phyloP scores from a whole-genome alignment of 2,113 vertebrate genomes.

The Psittacus erithacus region DNA sequence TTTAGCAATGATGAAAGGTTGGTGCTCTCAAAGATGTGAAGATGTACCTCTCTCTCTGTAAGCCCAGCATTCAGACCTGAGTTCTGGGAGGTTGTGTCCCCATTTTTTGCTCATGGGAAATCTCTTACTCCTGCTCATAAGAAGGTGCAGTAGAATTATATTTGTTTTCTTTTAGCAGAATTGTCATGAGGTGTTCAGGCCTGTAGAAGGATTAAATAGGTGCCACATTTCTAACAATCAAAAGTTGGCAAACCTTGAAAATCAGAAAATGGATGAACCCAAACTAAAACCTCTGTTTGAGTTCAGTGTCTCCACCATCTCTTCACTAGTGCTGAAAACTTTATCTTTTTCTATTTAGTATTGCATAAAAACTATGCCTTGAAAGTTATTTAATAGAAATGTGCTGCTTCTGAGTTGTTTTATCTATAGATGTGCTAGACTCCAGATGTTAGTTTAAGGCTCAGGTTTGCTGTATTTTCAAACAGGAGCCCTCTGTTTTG shows the following conservation, averaged over 20 bases:
- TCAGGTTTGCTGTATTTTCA: background rate
- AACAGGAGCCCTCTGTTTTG: background rate
- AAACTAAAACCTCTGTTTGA: background rate
- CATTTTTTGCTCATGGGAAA: background rate
- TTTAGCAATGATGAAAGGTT: background rate
- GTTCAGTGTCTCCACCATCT: background rate
- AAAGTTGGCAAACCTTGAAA: background rate
- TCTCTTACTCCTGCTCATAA: background rate
- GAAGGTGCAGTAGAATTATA: background rate
- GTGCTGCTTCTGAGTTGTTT: background rate
- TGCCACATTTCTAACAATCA: background rate
- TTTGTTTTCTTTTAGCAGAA: background rate
- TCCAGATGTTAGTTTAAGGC: conserved; percentile 29
- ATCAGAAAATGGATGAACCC: background rate
- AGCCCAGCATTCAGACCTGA: background rate
- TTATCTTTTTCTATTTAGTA: background rate
- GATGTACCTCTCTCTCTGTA: background rate
- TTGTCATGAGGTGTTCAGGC: background rate
- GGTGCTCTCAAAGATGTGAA: background rate
- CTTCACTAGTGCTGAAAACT: background rate
- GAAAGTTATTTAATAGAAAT: background rate
- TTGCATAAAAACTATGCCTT: background rate
- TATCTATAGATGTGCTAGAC: background rate
- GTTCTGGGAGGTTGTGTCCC: background rate
- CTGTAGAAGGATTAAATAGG: background rate